Evolutionary conservation across 2,888 invertebrate species (phyloP).

Genomic region (Cheilosia grossa): DNA sequence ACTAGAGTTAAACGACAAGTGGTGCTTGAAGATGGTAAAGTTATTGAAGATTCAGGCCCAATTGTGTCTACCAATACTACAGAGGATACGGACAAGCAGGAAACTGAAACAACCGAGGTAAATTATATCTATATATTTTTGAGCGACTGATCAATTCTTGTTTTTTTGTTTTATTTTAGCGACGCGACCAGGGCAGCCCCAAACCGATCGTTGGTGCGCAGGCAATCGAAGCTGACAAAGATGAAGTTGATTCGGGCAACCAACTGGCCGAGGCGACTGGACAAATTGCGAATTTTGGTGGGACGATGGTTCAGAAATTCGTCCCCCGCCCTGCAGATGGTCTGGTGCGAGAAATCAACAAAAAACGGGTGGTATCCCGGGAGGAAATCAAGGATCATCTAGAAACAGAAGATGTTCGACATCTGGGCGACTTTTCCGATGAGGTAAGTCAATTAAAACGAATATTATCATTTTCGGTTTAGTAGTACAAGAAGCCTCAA

Average conservation of each 20-base stretch:
- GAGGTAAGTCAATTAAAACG: slow-evolving; percentile 87
- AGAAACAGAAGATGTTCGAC: slow-evolving; percentile 93
- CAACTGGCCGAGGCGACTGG: slow-evolving; percentile 50
- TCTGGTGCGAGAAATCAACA: slow-evolving; percentile 91
- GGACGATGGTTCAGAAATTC: slow-evolving; percentile 82
- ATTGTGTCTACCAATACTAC: slow-evolving; percentile 95
- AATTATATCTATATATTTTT: slow-evolving; percentile 16
- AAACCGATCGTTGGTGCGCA: slow-evolving; percentile 77
- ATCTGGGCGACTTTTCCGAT: slow-evolving; percentile 93
- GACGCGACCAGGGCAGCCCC: slow-evolving; percentile 81
- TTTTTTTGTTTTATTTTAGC: slow-evolving; percentile 74
- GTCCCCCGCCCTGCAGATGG: slow-evolving; percentile 88
- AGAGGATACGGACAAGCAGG: slow-evolving; percentile 95
- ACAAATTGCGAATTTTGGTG: slow-evolving; percentile 74
- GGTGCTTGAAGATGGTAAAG: slow-evolving; percentile 94
- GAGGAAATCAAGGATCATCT: slow-evolving; percentile 92
- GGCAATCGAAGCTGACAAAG: slow-evolving; percentile 76
- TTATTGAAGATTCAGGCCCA: slow-evolving; percentile 94
- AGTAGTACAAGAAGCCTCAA: not conserved
- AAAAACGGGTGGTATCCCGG: slow-evolving; percentile 90
- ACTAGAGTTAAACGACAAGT: slow-evolving; percentile 95
- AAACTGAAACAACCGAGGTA: slow-evolving; percentile 94
- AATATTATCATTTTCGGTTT: not conserved
- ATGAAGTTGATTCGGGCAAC: slow-evolving; percentile 56
- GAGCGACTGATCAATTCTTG: not conserved